phyloP scores from a whole-genome alignment of 2,797 vertebrate genomes.

The Melanogrammus aeglefinus region DNA sequence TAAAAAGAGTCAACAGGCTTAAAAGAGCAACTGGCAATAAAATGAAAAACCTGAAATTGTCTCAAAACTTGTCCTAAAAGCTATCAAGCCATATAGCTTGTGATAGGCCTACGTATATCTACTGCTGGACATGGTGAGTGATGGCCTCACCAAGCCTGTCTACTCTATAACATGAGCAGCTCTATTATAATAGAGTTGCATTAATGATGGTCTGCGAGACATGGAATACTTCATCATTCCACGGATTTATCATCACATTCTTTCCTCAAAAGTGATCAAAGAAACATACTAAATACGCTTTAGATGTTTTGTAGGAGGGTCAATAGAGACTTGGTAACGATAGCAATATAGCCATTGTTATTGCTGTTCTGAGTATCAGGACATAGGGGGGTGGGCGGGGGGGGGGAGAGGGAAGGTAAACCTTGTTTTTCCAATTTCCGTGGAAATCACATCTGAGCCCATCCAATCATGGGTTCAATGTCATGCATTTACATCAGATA shows the following conservation, averaged over 20 bases:
- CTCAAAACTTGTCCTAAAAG: neutral
- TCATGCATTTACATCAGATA: neutral
- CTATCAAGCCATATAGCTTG: neutral
- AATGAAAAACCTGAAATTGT: neutral
- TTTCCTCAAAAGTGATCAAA: neutral
- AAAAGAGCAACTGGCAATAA: neutral
- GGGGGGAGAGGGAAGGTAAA: neutral
- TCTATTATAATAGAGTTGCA: neutral
- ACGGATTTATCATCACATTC: neutral
- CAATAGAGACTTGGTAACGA: neutral
- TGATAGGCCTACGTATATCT: neutral
- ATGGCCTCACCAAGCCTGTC: neutral
- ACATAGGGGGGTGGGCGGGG: neutral
- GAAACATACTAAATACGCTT: neutral
- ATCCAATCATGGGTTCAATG: neutral
- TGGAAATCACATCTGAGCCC: neutral
- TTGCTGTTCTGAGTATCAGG: neutral
- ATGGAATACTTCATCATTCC: neutral
- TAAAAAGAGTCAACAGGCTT: neutral
- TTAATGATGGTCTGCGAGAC: neutral
- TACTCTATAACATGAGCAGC: neutral
- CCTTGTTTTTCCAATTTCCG: neutral
- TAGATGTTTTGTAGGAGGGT: neutral
- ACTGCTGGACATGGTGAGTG: neutral
- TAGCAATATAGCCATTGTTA: neutral